Evolutionary conservation across 2,888 invertebrate species (phyloP).

Genomic region (Melipona beecheii): DNA sequence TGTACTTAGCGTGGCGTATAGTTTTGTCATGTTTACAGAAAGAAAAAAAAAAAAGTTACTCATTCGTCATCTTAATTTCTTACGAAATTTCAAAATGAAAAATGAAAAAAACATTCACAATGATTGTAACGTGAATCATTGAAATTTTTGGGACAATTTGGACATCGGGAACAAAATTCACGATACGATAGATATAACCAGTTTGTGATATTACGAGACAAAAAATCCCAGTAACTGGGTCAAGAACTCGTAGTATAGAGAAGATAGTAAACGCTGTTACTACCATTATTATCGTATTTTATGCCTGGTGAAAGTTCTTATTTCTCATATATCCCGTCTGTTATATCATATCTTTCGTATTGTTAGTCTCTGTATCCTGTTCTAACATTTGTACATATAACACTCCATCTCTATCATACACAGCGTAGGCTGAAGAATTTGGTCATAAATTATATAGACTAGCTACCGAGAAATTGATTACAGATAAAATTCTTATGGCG

Average conservation of each 20-base stretch:
- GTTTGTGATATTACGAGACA: constrained; percentile 5
- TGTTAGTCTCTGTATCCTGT: constrained; percentile 22
- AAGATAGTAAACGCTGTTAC: constrained; percentile 51
- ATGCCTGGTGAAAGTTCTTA: constrained; percentile 72
- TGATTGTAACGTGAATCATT: background rate
- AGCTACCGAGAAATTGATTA: background rate
- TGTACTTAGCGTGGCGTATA: background rate
- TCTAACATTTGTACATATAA: constrained; percentile 44
- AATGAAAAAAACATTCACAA: background rate
- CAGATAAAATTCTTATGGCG: background rate
- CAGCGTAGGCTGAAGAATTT: constrained; percentile 2
- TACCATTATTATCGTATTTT: constrained; percentile 39
- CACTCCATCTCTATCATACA: background rate
- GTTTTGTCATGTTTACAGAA: no score
- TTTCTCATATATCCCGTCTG: constrained; percentile 30
- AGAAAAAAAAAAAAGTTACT: background rate
- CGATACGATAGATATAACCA: constrained; percentile 30
- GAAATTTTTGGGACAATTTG: background rate
- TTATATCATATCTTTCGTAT: constrained; percentile 72
- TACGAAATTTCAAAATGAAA: background rate
- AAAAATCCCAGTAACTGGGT: constrained; percentile 69
- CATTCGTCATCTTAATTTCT: background rate
- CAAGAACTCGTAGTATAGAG: constrained; percentile 70
- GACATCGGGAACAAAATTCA: background rate
- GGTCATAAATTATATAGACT: background rate